Base-by-base conservation (phyloP, 1,140 invertebrate species). In the Zaprionus taronus region DNA sequence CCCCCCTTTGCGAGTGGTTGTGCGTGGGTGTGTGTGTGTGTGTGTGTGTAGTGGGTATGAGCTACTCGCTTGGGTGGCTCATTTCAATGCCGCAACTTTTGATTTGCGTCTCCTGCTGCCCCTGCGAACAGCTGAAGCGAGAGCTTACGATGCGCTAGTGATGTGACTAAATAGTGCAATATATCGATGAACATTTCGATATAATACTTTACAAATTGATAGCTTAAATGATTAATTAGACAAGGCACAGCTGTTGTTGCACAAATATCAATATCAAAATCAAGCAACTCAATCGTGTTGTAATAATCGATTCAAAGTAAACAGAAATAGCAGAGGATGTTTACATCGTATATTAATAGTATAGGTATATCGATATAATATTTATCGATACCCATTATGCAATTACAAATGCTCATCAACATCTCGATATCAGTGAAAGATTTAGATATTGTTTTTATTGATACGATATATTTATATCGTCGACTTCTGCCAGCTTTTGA, bases 21-120 rank as follows among this genome's bases (percentile, higher is more conserved):
- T 73, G 71, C 56, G 36, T 71, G 73, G 56, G 73, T n/a, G n/a
- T n/a, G n/a, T n/a, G n/a, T 51, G 53, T 4, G 51, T 36, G 28
- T 9, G 49, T 34, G 26, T 76, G 61, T 38, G 36, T 47, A 38
- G 38, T 71, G 68, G 5, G 38, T 64, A 7, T 3, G n/a, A 17
- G 36, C 24, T 63, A 26, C 15, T 53, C 15, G 36, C 56, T 26
- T 36, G 68, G 62, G 47, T 65, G 60, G 70, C 70, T 77, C 70
- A 77, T 72, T 77, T 77, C 63, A 77, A 72, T 67, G 74, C 63
- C 63, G 71, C 69, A 82, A 86, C 83, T 87, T 87, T 83, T 87
- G 84, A 87, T 86, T 79, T 66, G 77, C 67, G 41, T 70, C 69
- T 14, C 70, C 69, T 9, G 15, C 20, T 57, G 53, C 63, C 44